Conservation (phyloP, 2,113 vertebrate species). For the Pseudolaguvia tuberculata region DNA sequence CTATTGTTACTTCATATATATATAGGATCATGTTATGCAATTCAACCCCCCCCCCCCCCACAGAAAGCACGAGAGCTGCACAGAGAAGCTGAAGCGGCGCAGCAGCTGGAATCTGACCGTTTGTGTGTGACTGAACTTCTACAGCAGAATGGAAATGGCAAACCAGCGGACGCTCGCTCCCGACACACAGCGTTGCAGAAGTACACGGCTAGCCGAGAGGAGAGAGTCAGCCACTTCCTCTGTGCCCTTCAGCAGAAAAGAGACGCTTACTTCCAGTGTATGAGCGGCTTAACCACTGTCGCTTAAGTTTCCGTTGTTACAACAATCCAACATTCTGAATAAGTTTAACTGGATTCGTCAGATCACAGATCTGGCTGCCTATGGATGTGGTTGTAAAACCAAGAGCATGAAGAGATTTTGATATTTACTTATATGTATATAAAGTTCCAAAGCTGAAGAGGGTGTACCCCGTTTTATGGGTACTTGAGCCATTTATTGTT, state of each 20-base stretch:
- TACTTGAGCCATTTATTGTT: slow-evolving; percentile 27
- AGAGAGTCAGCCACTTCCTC: slow-evolving; percentile 83
- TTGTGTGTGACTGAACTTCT: slow-evolving; percentile 75
- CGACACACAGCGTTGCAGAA: slow-evolving; percentile 73
- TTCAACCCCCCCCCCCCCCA: slow-evolving; percentile 38
- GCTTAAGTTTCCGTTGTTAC: slow-evolving; percentile 57
- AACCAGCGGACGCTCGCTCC: slow-evolving; percentile 65
- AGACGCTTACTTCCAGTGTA: slow-evolving; percentile 70
- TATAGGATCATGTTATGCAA: neutral
- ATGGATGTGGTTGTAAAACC: neutral
- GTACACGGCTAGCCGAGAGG: slow-evolving; percentile 74
- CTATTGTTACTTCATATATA: neutral
- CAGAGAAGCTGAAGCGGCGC: slow-evolving; percentile 73
- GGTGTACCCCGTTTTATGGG: slow-evolving; percentile 50
- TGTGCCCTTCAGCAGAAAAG: slow-evolving; percentile 81
- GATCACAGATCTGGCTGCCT: neutral
- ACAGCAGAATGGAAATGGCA: slow-evolving; percentile 68
- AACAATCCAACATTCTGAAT: neutral
- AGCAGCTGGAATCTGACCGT: slow-evolving; percentile 84
- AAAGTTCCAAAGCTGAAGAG: neutral
- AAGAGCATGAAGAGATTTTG: slow-evolving; percentile 14
- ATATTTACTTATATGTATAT: slow-evolving; percentile 35
- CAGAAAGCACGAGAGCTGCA: slow-evolving; percentile 88
- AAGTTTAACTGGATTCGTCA: neutral
- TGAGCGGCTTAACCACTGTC: slow-evolving; percentile 57